Percentiles rank a stretch among this genome's conserved stretches.
Evolutionary conservation across 2,113 vertebrate genomes (phyloP).

Genomic region (Axis porcinus): DNA sequence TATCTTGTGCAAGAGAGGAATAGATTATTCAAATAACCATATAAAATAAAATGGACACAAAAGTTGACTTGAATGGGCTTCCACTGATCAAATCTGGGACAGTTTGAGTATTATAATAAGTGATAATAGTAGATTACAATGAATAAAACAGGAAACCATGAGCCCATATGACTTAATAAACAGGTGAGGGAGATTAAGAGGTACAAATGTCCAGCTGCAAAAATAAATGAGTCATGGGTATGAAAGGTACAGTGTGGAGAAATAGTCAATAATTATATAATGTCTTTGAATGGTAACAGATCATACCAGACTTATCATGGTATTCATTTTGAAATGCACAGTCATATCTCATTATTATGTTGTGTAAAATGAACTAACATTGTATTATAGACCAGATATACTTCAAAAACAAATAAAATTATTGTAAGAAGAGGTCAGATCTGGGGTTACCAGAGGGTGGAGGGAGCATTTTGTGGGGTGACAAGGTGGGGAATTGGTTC

Average conservation of each 20-base stretch:
- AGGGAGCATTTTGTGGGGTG: background rate
- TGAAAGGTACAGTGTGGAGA: background rate
- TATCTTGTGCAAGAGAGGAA: background rate
- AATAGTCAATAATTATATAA: background rate
- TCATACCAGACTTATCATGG: background rate
- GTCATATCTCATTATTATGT: background rate
- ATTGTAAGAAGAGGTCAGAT: background rate
- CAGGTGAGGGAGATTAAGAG: background rate
- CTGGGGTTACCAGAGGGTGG: background rate
- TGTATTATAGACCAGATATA: background rate
- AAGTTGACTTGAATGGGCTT: background rate
- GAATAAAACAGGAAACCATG: background rate
- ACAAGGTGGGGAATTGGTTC: background rate
- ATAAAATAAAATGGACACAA: background rate
- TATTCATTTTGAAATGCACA: background rate
- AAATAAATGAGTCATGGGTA: background rate
- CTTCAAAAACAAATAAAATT: background rate
- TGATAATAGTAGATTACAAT: background rate
- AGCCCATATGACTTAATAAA: background rate
- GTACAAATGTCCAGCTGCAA: background rate
- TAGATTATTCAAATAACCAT: background rate
- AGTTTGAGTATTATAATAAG: background rate
- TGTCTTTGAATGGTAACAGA: background rate
- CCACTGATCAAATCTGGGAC: background rate
- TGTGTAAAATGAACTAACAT: accelerated